A percentile compares a stretch with the other conserved stretches of the same genome.
Conservation (phyloP, 2,113 vertebrate species). For the Artemisiospiza belli region DNA sequence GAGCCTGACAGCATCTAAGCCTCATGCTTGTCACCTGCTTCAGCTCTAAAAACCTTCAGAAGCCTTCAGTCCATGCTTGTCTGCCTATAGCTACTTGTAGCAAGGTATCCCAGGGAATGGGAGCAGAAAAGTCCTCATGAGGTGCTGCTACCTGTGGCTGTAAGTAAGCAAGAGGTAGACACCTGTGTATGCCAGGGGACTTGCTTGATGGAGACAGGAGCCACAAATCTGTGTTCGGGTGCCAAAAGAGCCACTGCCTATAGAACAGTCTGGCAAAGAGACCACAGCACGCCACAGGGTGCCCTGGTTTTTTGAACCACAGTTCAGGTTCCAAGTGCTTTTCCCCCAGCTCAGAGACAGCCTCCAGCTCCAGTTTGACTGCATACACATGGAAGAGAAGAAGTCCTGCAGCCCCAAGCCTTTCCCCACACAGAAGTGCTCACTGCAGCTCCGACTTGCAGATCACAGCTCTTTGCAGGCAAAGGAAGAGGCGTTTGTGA, state of each 20-base stretch:
- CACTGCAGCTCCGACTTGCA: neutral
- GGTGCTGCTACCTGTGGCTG: fast-evolving
- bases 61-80: neutral
- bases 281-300: fast-evolving
- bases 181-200: too few species aligned
- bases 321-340: neutral
- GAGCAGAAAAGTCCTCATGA: neutral
- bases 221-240: neutral
- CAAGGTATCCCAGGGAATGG: neutral
- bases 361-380: neutral
- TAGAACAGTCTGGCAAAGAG: neutral
- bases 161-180: neutral
- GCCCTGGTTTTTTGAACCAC: neutral
- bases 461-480: neutral
- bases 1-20: neutral
- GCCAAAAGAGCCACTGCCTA: neutral
- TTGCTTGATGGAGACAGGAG: neutral
- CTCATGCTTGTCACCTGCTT: neutral
- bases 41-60: neutral
- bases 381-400: fast-evolving
- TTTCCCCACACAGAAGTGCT: neutral
- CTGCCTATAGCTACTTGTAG: neutral
- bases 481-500: neutral
- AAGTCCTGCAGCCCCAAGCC: neutral
- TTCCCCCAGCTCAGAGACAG: neutral